These are phyloP conservation scores for Pachyramphus minor DNA, from an alignment of 2,113 vertebrate species.

Conservation along the genomic window DNA sequence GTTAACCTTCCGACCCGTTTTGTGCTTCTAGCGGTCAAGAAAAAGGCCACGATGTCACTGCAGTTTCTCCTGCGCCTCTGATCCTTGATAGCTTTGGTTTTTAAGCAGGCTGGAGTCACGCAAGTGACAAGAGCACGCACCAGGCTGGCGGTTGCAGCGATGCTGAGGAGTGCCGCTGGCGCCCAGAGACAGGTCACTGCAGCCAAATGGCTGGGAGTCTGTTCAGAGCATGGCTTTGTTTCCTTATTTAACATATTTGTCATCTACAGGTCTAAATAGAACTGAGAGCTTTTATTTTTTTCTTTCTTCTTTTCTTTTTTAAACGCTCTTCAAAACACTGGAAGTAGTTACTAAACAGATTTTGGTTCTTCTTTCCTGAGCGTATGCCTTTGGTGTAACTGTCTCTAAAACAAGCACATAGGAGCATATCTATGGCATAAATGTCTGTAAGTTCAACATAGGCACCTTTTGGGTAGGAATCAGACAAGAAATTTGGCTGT, in stretches of 20 bases:
- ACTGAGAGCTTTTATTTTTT: neutral
- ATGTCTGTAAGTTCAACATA: neutral
- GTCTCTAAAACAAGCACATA: neutral
- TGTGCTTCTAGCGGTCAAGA: neutral
- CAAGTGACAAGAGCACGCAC: neutral
- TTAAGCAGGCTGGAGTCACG: neutral
- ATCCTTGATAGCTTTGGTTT: neutral
- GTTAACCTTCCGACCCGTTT: neutral
- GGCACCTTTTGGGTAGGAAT: neutral
- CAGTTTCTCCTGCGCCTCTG: neutral
- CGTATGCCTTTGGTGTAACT: neutral
- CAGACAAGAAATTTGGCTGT: neutral
- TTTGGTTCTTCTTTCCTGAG: neutral
- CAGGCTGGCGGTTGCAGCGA: neutral
- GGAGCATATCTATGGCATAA: neutral
- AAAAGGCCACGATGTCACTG: neutral
- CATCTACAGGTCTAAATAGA: neutral
- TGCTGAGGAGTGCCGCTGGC: neutral
- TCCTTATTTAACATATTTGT: neutral
- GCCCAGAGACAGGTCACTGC: neutral
- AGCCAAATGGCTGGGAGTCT: neutral
- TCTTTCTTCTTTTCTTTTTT: neutral
- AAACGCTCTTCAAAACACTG: neutral
- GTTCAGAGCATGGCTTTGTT: neutral
- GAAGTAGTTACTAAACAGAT: neutral